A percentile compares a stretch with the other conserved stretches of the same genome.
These are phyloP conservation scores for Hiodon alosoides DNA, from an alignment of 2,113 vertebrate genomes.

Conservation along the genomic window DNA sequence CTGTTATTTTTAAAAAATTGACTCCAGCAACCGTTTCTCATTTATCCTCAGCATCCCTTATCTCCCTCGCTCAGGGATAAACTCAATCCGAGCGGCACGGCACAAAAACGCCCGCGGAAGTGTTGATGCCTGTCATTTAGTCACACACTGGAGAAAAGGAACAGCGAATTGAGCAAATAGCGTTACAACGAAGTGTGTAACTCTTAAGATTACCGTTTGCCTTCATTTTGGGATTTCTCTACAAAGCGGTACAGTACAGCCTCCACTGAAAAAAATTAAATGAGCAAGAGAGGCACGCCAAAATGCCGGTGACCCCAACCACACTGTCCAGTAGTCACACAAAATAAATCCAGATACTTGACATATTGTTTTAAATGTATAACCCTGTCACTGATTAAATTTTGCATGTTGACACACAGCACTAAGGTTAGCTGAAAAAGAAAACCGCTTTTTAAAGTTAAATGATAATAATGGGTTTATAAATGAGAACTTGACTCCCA, in stretches of 20 bases:
- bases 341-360: not conserved
- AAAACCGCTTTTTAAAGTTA: no score
- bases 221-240: not conserved
- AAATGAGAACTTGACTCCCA: no score
- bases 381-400: no score
- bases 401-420: no score
- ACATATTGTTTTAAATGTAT: no score
- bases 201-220: not conserved
- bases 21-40: slow-evolving; percentile 7
- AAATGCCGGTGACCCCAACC: not conserved
- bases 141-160: not conserved
- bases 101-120: slow-evolving; percentile 6
- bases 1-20: not conserved
- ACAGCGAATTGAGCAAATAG: no score
- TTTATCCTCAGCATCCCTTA: not conserved
- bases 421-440: no score
- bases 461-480: no score
- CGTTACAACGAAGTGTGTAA: not conserved
- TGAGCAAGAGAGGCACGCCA: not conserved
- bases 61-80: slow-evolving; percentile 11
- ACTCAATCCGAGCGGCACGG: not conserved
- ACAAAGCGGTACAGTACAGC: not conserved
- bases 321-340: not conserved
- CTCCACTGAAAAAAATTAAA: not conserved
- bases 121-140: not conserved